Base-by-base conservation (phyloP, 2,113 vertebrate species). In the Sialia sialis region DNA sequence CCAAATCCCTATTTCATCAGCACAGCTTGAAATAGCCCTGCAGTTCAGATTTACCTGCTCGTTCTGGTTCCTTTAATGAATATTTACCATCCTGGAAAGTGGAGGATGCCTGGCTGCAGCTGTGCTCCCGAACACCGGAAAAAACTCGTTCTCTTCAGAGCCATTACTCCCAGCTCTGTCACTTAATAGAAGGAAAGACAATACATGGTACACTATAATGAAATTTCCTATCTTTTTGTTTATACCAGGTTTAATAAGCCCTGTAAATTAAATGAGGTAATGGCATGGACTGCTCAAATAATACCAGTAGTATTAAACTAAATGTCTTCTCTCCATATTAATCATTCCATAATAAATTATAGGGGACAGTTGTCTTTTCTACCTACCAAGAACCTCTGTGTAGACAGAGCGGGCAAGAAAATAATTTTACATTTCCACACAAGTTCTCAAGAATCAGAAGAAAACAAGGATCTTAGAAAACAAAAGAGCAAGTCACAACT, bases 191-290 rank as follows among this genome's bases (percentile, higher is more conserved):
- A 60, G 56, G 89, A 87, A 96, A 90, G 66, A 82, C 87, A 95
- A 91, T 90, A 77, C 87, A 67, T 7, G 23, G 54, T 56, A 34
- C 34, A 17, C 20, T 62, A 4, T 90, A 94, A 95, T 89, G 84
- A 95, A 91, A 79, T 91, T 91, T 91, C 58, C 78, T 93, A 89
- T 68, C 54, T 87, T 95, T 90, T 73, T 91, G 82, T 94, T 95
- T 95, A 70, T 91, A 77, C 20, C 51, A 80, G 72, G 70, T 93
- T 96, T 95, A 92, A 95, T 92, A 95, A 89, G 14, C 16, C 17
- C 58, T 76, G 77, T 74, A 89, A 95, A 95, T 94, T 93, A 94
- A 93, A 91, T 90, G 88, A 91, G 64, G 68, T 67, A 94, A 94
- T 83, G 83, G 72, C 55, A 69, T 32, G 66, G 66, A 68, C 60